Percentiles rank a stretch among this genome's conserved stretches.
Evolutionary conservation across 2,113 vertebrate genomes (phyloP).

Genomic region (Chaetura pelagica): DNA sequence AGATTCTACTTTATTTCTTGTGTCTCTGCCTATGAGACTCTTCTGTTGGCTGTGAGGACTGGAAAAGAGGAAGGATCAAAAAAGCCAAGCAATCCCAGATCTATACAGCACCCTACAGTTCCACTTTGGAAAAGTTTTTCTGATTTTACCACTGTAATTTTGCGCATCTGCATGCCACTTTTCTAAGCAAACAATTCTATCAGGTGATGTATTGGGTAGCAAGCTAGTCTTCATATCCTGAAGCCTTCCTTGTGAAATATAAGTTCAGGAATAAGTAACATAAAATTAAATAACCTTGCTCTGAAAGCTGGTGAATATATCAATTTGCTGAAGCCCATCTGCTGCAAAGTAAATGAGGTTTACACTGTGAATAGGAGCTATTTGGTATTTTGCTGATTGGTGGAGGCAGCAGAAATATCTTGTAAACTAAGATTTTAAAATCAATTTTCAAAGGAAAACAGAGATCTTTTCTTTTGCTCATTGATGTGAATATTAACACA

Average conservation of each 20-base stretch:
- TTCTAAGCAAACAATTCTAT: conserved; percentile 63
- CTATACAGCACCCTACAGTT: conserved; percentile 30
- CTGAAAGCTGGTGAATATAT: conserved; percentile 53
- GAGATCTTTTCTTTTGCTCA: conserved; percentile 40
- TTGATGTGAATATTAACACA: conserved; percentile 24
- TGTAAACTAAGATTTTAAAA: conserved; percentile 22
- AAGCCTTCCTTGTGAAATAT: conserved; percentile 27
- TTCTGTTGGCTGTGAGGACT: conserved; percentile 73
- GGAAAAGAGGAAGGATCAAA: conserved; percentile 72
- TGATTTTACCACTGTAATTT: conserved; percentile 60
- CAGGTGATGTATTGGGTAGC: conserved; percentile 58
- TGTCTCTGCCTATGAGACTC: conserved; percentile 73
- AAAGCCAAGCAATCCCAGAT: conserved; percentile 45
- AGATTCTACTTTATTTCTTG: conserved; percentile 55
- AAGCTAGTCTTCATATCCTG: not conserved
- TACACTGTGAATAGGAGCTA: not conserved
- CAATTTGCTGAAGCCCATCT: not conserved
- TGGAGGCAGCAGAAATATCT: conserved; percentile 43
- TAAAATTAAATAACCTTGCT: conserved; percentile 53
- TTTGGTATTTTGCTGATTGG: conserved; percentile 29
- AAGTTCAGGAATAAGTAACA: not conserved
- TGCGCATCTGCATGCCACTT: conserved; percentile 43
- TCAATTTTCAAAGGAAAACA: not conserved
- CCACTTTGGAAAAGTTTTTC: conserved; percentile 61
- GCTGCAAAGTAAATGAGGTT: not conserved